These are phyloP conservation scores for Melanocharis versteri DNA, from an alignment of 2,113 vertebrate genomes.

Conservation along the genomic window DNA sequence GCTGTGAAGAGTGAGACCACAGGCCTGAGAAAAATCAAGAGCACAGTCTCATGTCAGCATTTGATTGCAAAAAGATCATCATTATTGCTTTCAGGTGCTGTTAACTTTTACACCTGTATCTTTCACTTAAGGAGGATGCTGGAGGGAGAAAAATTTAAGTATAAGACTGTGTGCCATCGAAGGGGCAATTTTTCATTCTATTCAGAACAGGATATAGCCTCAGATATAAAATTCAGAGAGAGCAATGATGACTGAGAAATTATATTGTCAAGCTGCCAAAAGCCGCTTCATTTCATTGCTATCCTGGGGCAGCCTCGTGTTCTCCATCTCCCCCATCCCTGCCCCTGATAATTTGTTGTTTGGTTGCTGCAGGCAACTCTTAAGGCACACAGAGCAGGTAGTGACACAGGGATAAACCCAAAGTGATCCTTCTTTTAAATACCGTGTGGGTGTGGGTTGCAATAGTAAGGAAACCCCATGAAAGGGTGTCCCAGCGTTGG, in stretches of 20 bases:
- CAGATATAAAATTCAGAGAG: neutral
- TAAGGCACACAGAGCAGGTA: neutral
- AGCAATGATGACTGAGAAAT: neutral
- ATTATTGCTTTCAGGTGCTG: neutral
- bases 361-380: neutral
- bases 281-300: neutral
- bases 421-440: neutral
- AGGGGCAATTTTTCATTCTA: neutral
- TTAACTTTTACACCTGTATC: neutral
- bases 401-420: neutral
- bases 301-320: neutral
- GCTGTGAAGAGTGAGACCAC: neutral
- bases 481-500: neutral
- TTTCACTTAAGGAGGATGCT: neutral
- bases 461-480: neutral
- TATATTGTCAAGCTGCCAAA: neutral
- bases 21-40: neutral
- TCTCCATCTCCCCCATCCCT: neutral
- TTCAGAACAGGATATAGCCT: neutral
- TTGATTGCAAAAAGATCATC: neutral
- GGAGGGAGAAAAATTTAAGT: neutral
- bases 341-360: neutral
- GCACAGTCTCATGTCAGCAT: neutral
- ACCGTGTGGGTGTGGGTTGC: neutral
- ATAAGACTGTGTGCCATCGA: accelerated